Base-by-base conservation (phyloP, 2,797 vertebrate genomes). In the Bradypodion pumilum region DNA sequence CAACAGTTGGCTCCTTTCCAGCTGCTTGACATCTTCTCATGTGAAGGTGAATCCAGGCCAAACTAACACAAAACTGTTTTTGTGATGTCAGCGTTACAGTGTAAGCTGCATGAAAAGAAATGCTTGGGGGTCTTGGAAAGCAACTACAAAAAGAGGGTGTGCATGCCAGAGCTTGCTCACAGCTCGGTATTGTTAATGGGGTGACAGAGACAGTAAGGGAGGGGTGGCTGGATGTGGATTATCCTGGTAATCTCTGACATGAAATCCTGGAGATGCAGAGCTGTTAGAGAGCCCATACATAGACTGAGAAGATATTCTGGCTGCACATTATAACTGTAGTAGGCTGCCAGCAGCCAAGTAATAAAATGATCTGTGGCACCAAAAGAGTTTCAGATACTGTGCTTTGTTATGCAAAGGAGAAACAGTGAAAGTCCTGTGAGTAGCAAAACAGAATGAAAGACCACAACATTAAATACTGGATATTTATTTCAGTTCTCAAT, bases 21-120 rank as follows among this genome's bases (percentile, higher is more conserved):
- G 80, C 62, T 25, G 82, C 5, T 76, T 90, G 87, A 90, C 88
- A 90, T 89, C 86, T 87, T 84, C 86, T 90, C 80, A 68, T 69
- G 1, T 89, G 89, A 87, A 93, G 92, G 92, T 93, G 92, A 93
- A 87, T 56, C 85, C 87, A 88, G 91, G 93, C 90, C 91, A 90
- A 85, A 89, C 89, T 85, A 87, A 89, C 79, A 82, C 88, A 85
- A 83, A 86, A 91, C 82, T 87, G 86, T 91, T 91, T 92, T 65
- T 90, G 90, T 92, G 56, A 86, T 76, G 65, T 32, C 89, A 88
- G 77, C 82, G 86, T 90, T 89, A 86, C 66, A 29, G 74, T 69
- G 84, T 92, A 89, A 86, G 90, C 88, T 89, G 56, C 1, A 7
- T 3, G 74, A 81, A 76, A 84, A 92, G 91, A 91, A 93, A 92